A percentile compares a stretch with the other conserved stretches of the same genome.
These are phyloP conservation scores for Drosophila kohkoa DNA, from an alignment of 1,140 invertebrate species.

Conservation along the genomic window DNA sequence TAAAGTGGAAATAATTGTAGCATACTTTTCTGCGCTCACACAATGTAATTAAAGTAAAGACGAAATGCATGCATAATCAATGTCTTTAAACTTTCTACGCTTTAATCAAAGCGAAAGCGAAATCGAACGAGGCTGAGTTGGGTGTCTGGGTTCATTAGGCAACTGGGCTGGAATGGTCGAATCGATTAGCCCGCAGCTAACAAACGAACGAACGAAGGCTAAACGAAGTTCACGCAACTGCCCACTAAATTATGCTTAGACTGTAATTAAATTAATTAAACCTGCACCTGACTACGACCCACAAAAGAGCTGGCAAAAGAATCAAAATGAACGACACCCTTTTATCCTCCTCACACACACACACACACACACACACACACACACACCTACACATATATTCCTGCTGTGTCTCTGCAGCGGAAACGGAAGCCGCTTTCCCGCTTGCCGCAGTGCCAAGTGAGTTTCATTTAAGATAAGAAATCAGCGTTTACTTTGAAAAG, in stretches of 20 bases:
- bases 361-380: not conserved
- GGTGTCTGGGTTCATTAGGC: slow-evolving; percentile 39
- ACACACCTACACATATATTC: not conserved
- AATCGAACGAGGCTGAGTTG: not conserved
- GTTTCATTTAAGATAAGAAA: slow-evolving; percentile 79
- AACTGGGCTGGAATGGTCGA: slow-evolving; percentile 4
- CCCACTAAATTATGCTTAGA: slow-evolving; percentile 82
- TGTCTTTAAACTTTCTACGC: slow-evolving; percentile 18
- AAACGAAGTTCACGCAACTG: slow-evolving; percentile 68
- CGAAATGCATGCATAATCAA: slow-evolving; percentile 45
- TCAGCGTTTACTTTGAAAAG: slow-evolving; percentile 61
- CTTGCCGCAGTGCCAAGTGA: slow-evolving; percentile 53
- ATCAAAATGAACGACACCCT: slow-evolving; percentile 53
- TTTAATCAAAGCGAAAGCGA: slow-evolving; percentile 22
- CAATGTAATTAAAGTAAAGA: slow-evolving; percentile 58
- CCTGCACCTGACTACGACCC: slow-evolving; percentile 64
- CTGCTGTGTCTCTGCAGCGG: slow-evolving; percentile 33
- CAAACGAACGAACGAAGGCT: slow-evolving; percentile 17
- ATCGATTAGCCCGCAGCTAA: slow-evolving; percentile 37
- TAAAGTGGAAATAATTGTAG: slow-evolving; percentile 32
- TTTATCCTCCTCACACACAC: slow-evolving; percentile 1
- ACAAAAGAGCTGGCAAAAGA: slow-evolving; percentile 54
- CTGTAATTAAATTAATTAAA: slow-evolving; percentile 83
- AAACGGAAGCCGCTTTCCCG: slow-evolving; percentile 50
- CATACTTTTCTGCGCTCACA: slow-evolving; percentile 55